Evolutionary conservation across 2,113 vertebrate genomes (phyloP), one percentile per base, ranked within the genome.

Genomic region (Pelusios castaneus): DNA sequence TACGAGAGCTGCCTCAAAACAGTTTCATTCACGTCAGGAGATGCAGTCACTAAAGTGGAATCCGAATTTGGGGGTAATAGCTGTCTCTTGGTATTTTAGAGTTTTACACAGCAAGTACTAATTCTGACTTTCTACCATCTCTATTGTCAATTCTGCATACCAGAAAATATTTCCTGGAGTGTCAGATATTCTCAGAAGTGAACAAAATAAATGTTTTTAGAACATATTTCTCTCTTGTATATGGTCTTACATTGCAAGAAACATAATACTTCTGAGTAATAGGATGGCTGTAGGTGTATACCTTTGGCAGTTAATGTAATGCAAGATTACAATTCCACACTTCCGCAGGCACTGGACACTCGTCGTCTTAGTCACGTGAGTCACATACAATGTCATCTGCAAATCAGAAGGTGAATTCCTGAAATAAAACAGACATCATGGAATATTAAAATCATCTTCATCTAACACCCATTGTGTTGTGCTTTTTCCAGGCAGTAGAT

Each of bases 321-420:
- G 60, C 73, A 86, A 84, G 67, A 54, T 70, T 88, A 90, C 60
- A 78, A 8, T 90, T 87, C 93, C 87, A 86, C 82, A 87, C 87
- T 82, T 51, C 16, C 80, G 80, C 56, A 63, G 86, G 63, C 21
- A 1, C 87, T 14, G 34, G 4, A 2, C 2, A 51, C 14, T 14
- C 87, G 84, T 82, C 76, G 29, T 82, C 84, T 84, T 73, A 88
- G 31, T 47, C 47, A 47, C 10, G 47, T 78, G 81, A 87, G 79
- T 67, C 89, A 92, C 87, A 73, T 7, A 5, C 16, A 29, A 6
- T 1, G n/a, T 86, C 63, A 85, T 38, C 75, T 91, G 60, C 95
- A 85, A 56, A 6, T 78, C 25, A 45, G 87, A 84, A 88, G 88
- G 78, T 89, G 89, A 89, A 77, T 94, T 92, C 49, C 49, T 49